A percentile compares a stretch with the other conserved stretches of the same genome.
These are phyloP conservation scores for Acleris sparsana DNA, from an alignment of 2,888 invertebrate genomes.

Conservation along the genomic window DNA sequence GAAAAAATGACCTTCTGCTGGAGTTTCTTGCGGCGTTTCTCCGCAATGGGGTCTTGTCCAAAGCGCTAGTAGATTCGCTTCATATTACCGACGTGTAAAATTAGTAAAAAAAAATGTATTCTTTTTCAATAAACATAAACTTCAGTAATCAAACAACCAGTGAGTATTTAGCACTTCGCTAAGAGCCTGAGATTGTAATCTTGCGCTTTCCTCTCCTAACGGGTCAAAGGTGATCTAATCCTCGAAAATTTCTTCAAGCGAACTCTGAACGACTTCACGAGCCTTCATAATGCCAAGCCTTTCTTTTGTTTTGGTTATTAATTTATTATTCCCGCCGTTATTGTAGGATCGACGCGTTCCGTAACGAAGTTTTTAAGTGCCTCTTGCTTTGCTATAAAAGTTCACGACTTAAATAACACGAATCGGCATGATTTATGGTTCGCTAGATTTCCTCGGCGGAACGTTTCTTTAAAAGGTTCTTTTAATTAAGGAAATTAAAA, in stretches of 20 bases:
- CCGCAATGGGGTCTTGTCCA: too few species aligned
- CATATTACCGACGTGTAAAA: too few species aligned
- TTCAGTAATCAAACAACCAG: neutral
- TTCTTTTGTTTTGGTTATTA: constrained; percentile 70
- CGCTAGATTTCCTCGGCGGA: constrained; percentile 26
- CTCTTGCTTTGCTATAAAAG: constrained; percentile 47
- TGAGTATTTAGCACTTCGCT: neutral
- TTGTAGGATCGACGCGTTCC: constrained; percentile 60
- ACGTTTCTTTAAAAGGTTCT: constrained; percentile 13
- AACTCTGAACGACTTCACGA: constrained; percentile 46
- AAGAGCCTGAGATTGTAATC: neutral
- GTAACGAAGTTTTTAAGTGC: constrained; percentile 55
- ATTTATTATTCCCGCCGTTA: constrained; percentile 62
- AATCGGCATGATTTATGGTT: constrained; percentile 35
- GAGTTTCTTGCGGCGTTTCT: too few species aligned
- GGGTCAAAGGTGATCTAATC: constrained; percentile 15
- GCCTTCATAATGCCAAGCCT: constrained; percentile 53
- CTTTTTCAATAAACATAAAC: too few species aligned
- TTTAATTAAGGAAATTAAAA: constrained; percentile 33
- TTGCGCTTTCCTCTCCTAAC: neutral
- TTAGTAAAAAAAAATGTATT: too few species aligned
- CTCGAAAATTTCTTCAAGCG: constrained; percentile 40
- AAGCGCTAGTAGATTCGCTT: too few species aligned
- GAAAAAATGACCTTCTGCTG: too few species aligned
- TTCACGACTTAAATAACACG: constrained; percentile 34